Conservation (phyloP, 30 jellyfish, hydroid and myxozoan genomes). For the Mastigias papua region DNA sequence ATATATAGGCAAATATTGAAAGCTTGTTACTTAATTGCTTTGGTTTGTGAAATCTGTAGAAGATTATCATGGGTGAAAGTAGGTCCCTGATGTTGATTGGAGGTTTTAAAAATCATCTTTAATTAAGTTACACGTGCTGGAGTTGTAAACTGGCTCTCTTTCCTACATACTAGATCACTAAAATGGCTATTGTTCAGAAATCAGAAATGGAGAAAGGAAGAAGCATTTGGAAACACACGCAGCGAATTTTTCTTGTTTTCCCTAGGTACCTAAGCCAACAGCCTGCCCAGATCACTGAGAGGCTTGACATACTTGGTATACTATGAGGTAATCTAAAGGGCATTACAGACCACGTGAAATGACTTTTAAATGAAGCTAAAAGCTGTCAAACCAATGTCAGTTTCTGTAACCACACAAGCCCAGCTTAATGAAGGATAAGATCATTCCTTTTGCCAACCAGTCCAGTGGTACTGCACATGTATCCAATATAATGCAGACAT, state of each 20-base stretch:
- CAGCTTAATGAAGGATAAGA: neutral
- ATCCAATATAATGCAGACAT: no score
- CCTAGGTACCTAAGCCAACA: conserved; percentile 48
- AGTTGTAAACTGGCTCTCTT: conserved; percentile 69
- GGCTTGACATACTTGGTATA: conserved; percentile 58
- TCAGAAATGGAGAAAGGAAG: conserved; percentile 49
- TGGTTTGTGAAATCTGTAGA: neutral
- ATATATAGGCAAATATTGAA: no score
- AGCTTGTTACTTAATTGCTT: no score
- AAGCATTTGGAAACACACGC: conserved; percentile 62
- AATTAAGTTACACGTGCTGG: conserved; percentile 27
- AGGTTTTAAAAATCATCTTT: neutral
- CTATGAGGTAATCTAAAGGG: conserved; percentile 63
- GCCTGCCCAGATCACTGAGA: conserved; percentile 60
- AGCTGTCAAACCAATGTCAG: neutral
- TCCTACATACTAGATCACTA: conserved; percentile 83
- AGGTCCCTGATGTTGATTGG: neutral
- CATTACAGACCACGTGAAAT: conserved; percentile 15
- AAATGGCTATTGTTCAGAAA: conserved; percentile 56
- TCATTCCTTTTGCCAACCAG: no score
- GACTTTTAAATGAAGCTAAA: conserved; percentile 1
- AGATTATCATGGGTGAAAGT: neutral
- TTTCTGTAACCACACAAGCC: neutral
- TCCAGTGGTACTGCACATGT: no score
- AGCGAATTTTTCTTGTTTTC: conserved; percentile 51